phyloP scores from a whole-genome alignment of 2,888 invertebrate species.

The Neoitamus cyanurus region DNA sequence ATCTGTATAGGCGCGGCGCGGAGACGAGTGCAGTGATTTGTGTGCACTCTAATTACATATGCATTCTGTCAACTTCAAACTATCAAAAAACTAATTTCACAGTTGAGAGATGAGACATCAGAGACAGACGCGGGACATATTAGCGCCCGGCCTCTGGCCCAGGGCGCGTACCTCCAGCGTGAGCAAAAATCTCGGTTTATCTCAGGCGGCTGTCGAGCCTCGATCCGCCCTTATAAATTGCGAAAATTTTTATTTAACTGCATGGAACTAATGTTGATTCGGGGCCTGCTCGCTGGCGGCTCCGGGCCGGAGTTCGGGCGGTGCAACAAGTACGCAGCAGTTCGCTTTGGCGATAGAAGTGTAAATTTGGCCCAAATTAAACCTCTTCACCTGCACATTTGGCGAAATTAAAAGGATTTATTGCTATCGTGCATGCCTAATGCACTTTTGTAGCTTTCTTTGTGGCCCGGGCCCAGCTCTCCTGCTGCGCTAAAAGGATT shows the following conservation, averaged over 20 bases:
- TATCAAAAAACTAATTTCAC: conserved; percentile 54
- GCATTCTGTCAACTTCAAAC: conserved; percentile 47
- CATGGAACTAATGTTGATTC: conserved; percentile 29
- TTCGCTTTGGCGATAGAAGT: neutral
- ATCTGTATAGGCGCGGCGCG: conserved; percentile 12
- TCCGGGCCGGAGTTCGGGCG: neutral
- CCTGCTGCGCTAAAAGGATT: neutral
- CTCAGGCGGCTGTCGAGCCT: neutral
- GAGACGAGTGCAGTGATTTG: conserved; percentile 22
- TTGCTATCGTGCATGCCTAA: neutral
- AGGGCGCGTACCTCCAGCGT: neutral
- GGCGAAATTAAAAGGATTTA: neutral
- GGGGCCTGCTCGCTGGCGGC: neutral
- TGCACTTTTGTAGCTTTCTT: neutral
- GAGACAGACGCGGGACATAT: conserved; percentile 39
- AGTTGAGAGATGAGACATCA: conserved; percentile 54
- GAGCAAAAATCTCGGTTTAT: conserved; percentile 27
- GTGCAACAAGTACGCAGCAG: neutral
- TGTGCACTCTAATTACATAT: conserved; percentile 46
- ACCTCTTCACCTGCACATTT: neutral
- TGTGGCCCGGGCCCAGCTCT: neutral
- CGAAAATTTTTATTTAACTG: conserved; percentile 29
- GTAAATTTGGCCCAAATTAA: neutral
- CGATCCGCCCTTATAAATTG: conserved; percentile 14
- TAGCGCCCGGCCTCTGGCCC: neutral